A percentile compares a stretch with the other conserved stretches of the same genome.
phyloP scores from a whole-genome alignment of 2,797 vertebrate species.

The Pipistrellus nathusii region DNA sequence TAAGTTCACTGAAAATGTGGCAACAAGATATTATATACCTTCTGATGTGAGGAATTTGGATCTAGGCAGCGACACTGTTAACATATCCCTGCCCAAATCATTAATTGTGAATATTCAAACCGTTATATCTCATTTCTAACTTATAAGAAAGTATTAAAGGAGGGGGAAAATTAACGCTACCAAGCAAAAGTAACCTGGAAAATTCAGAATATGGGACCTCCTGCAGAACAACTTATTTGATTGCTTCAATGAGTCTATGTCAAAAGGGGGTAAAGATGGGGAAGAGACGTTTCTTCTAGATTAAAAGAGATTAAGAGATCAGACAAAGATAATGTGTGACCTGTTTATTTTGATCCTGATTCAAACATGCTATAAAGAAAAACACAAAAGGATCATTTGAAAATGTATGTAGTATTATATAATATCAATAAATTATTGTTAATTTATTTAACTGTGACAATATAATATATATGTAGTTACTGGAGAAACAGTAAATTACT shows the following conservation, averaged over 20 bases:
- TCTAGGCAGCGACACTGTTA: neutral
- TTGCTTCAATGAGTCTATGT: neutral
- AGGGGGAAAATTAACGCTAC: neutral
- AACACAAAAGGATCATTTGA: neutral
- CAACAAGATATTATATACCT: neutral
- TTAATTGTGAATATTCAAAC: neutral
- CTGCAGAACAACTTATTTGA: neutral
- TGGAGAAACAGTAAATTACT: neutral
- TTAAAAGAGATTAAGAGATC: neutral
- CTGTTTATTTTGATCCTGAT: neutral
- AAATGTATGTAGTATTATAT: neutral
- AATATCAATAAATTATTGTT: neutral
- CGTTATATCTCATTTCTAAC: neutral
- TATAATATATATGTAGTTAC: neutral
- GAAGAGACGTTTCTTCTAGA: neutral
- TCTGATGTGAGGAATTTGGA: neutral
- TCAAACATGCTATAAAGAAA: neutral
- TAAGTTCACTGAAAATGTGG: neutral
- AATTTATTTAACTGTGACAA: neutral
- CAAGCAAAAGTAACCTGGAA: neutral
- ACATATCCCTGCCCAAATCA: neutral
- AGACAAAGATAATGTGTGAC: neutral
- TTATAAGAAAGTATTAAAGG: neutral
- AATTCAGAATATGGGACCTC: neutral
- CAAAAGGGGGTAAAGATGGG: fast-evolving